A percentile compares a stretch with the other conserved stretches of the same genome.
Conservation (phyloP, 2,888 invertebrate genomes). For the Dyspetes luteomarginatus region DNA sequence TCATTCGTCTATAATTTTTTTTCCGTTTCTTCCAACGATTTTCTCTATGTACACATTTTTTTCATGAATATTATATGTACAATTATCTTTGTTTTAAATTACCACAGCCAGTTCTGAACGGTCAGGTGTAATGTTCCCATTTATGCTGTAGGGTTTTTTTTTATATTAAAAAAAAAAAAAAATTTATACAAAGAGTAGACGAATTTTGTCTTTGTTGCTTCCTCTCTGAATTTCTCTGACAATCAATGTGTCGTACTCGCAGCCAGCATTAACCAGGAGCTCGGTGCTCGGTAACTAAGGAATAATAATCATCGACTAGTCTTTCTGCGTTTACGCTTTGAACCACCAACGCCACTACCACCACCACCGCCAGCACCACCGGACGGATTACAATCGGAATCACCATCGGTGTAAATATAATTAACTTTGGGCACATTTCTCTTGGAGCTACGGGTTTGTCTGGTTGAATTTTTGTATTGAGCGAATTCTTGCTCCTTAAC, state of each 20-base stretch:
- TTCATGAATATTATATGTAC: conserved; percentile 35
- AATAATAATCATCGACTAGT: conserved; percentile 78
- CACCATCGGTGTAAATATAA: conserved; percentile 79
- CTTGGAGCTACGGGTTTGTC: conserved; percentile 78
- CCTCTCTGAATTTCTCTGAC: no score
- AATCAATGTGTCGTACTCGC: neutral
- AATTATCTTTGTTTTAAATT: conserved; percentile 54
- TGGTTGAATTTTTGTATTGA: conserved; percentile 63
- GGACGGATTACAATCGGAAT: conserved; percentile 79
- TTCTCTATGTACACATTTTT: conserved; percentile 36
- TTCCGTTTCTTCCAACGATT: neutral
- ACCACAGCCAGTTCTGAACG: conserved; percentile 72
- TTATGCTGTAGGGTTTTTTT: conserved; percentile 54
- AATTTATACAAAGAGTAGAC: neutral
- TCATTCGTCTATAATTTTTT: conserved; percentile 11
- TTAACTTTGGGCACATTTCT: conserved; percentile 79
- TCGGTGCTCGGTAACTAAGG: conserved; percentile 53
- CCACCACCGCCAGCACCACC: conserved; percentile 58
- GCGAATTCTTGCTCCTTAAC: conserved; percentile 48
- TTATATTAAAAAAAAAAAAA: no score
- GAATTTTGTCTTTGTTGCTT: neutral
- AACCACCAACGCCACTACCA: conserved; percentile 39
- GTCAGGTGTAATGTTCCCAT: conserved; percentile 65
- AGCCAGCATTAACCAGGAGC: conserved; percentile 42
- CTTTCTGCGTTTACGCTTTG: conserved; percentile 77